These are phyloP conservation scores for Pygoscelis antarcticus DNA, from an alignment of 2,113 vertebrate genomes.

Conservation along the genomic window DNA sequence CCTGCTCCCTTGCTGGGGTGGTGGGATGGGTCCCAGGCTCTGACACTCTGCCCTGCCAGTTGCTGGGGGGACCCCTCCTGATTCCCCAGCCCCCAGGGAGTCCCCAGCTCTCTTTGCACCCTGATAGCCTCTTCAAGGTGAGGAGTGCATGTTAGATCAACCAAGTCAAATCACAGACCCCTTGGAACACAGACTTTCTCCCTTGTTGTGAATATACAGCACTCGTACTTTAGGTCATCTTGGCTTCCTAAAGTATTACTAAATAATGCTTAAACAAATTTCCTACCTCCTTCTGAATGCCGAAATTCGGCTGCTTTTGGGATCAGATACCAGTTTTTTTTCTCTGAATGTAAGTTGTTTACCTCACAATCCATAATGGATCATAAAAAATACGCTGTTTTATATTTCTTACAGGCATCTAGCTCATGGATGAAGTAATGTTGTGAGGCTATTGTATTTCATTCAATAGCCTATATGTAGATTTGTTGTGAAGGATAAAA, in stretches of 20 bases:
- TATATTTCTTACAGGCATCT: constrained; percentile 35
- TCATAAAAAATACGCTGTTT: not conserved
- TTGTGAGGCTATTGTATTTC: constrained; percentile 47
- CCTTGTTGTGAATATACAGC: not conserved
- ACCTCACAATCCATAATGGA: constrained; percentile 19
- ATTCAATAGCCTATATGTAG: constrained; percentile 57
- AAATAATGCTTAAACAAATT: not conserved
- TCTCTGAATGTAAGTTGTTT: not conserved
- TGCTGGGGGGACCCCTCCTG: not conserved
- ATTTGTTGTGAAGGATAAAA: constrained; percentile 64
- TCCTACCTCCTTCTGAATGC: not conserved
- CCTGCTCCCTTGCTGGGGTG: not conserved
- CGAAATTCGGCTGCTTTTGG: not conserved
- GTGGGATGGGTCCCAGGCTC: not conserved
- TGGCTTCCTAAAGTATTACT: not conserved
- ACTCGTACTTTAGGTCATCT: not conserved
- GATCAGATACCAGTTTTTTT: not conserved
- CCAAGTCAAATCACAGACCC: not conserved
- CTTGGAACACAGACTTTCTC: not conserved
- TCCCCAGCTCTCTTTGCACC: not conserved
- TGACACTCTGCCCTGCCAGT: not conserved
- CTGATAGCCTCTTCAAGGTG: not conserved
- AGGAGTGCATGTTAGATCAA: not conserved
- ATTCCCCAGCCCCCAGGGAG: not conserved
- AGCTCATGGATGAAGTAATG: constrained; percentile 60